Evolutionary conservation across 2,797 vertebrate species (phyloP).

Genomic region (Scolopax rusticola): DNA sequence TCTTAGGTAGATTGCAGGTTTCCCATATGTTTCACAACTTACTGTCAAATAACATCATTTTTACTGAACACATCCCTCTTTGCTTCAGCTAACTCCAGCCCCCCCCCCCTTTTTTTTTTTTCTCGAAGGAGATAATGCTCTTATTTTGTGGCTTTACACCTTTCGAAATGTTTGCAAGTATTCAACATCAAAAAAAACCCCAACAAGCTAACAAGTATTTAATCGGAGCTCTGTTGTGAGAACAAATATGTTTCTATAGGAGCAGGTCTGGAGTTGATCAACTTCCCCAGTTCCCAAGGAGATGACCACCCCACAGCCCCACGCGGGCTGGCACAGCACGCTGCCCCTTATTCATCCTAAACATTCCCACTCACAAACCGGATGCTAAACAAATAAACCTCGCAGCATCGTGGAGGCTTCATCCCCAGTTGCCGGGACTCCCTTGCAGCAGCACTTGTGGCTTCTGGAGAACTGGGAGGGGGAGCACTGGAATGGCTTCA

Average conservation of each 20-base stretch:
- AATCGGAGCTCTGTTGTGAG: not conserved
- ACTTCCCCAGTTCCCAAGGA: not conserved
- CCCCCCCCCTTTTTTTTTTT: not conserved
- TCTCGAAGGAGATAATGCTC: not conserved
- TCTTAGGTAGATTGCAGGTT: not conserved
- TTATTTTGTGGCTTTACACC: not conserved
- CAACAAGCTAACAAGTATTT: not conserved
- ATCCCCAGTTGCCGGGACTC: rapidly evolving
- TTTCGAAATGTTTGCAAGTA: not conserved
- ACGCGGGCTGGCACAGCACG: not conserved
- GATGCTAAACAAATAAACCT: not conserved
- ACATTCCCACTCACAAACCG: not conserved
- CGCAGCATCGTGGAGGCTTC: not conserved
- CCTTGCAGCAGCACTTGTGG: not conserved
- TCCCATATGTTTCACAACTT: not conserved
- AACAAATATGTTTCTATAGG: not conserved
- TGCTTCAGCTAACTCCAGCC: not conserved
- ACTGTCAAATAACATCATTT: not conserved
- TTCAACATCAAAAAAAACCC: not conserved
- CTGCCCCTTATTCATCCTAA: not conserved
- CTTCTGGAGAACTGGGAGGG: not conserved
- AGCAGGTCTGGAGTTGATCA: not conserved
- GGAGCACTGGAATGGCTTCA: not conserved
- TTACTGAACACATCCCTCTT: not conserved
- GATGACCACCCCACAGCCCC: not conserved